A percentile compares a stretch with the other conserved stretches of the same genome.
These are phyloP conservation scores for Aleiodes leptofemur DNA, from an alignment of 2,888 invertebrate genomes.

Conservation along the genomic window DNA sequence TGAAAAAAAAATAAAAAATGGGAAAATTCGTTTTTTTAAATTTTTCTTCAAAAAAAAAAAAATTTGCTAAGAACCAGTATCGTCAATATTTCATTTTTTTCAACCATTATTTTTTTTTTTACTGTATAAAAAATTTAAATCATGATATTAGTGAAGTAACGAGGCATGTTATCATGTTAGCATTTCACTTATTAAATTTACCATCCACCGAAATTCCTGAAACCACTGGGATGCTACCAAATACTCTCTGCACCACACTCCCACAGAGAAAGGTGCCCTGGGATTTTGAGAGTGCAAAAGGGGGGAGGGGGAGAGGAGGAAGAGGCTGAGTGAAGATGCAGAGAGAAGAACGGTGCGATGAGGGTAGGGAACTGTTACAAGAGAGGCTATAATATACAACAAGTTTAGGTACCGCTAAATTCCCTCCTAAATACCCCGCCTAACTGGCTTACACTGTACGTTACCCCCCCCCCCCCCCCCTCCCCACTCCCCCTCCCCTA, in stretches of 20 bases:
- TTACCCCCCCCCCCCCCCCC: slow-evolving; percentile 49
- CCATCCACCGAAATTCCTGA: slow-evolving; percentile 68
- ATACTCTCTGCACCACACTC: slow-evolving; percentile 47
- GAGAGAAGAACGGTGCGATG: slow-evolving; percentile 50
- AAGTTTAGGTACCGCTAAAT: slow-evolving; percentile 67
- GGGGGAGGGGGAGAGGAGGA: slow-evolving; percentile 36
- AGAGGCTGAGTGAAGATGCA: slow-evolving; percentile 33
- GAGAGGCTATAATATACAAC: slow-evolving; percentile 71
- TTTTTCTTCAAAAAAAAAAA: too few relatives aligned
- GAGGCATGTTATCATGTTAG: slow-evolving; percentile 21
- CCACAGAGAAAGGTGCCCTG: slow-evolving; percentile 41
- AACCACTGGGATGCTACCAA: slow-evolving; percentile 54
- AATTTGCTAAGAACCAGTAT: too few relatives aligned
- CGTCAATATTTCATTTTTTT: too few relatives aligned
- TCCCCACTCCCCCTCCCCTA: slow-evolving; percentile 47
- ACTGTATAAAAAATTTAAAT: too few relatives aligned
- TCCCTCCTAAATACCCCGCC: slow-evolving; percentile 72
- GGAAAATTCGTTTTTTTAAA: too few relatives aligned
- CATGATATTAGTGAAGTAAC: too few relatives aligned
- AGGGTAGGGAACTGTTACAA: slow-evolving; percentile 48
- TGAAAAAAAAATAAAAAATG: too few relatives aligned
- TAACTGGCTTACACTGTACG: slow-evolving; percentile 70
- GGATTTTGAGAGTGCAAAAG: slow-evolving; percentile 55
- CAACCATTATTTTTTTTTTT: too few relatives aligned
- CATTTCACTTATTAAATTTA: slow-evolving; percentile 73